Conservation (phyloP, 2,888 invertebrate genomes). For the Petrolisthes cinctipes region DNA sequence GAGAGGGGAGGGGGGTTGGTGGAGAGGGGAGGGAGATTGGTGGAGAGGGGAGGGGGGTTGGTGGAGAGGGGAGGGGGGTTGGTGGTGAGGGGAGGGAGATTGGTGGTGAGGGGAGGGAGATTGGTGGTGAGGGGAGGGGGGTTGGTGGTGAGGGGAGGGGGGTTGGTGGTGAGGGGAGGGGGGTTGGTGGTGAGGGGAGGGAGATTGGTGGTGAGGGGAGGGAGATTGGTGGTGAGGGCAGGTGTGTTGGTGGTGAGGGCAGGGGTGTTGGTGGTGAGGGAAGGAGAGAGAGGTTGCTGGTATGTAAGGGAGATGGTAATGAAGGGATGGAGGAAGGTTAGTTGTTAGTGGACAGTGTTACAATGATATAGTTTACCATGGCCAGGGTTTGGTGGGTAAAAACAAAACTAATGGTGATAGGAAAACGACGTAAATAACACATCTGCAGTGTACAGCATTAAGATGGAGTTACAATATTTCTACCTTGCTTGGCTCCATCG, state of each 20-base stretch:
- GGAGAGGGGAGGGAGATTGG: background rate
- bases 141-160: background rate
- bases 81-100: background rate
- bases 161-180: too few relatives aligned
- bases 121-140: too few relatives aligned
- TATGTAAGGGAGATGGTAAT: background rate
- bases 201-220: background rate
- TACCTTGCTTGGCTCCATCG: too few relatives aligned
- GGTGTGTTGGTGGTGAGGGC: background rate
- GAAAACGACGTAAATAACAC: too few relatives aligned
- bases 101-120: background rate
- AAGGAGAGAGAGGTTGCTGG: background rate
- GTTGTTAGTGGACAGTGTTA: too few relatives aligned
- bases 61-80: too few relatives aligned
- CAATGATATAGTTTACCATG: too few relatives aligned
- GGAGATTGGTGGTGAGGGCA: background rate
- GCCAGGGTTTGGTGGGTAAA: too few relatives aligned
- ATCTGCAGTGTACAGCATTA: too few relatives aligned
- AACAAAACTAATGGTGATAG: too few relatives aligned
- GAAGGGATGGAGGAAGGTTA: background rate
- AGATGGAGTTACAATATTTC: too few relatives aligned
- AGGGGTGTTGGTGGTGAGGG: background rate
- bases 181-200: background rate
- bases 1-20: background rate
- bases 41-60: background rate